A percentile compares a stretch with the other conserved stretches of the same genome.
Evolutionary conservation across 30 jellyfish, hydroid and myxozoan genomes (phyloP).

Genomic region (Pseudorhiza aurosa): DNA sequence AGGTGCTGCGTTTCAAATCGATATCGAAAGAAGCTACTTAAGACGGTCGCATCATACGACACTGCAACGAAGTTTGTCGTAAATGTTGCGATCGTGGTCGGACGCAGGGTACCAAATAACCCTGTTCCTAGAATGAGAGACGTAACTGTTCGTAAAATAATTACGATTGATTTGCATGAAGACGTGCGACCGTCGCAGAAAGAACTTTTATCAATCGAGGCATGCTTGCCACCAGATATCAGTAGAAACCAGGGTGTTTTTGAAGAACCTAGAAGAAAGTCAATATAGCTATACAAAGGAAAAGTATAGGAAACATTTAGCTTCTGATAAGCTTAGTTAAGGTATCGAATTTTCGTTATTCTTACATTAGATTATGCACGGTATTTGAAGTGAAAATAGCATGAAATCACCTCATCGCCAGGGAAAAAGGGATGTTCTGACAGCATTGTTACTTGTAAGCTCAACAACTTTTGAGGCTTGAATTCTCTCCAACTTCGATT

Average conservation of each 20-base stretch:
- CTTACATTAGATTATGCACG: too few species aligned
- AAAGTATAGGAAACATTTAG: background rate
- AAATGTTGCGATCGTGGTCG: slow-evolving; percentile 79
- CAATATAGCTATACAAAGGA: background rate
- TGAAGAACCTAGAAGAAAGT: slow-evolving; percentile 21
- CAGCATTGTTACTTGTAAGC: too few species aligned
- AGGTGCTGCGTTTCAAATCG: slow-evolving; percentile 54
- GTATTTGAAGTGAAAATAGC: too few species aligned
- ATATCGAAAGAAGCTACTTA: slow-evolving; percentile 43
- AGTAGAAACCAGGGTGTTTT: too few species aligned
- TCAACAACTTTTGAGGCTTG: too few species aligned
- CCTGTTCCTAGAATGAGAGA: slow-evolving; percentile 89
- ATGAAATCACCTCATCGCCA: too few species aligned
- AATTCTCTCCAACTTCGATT: too few species aligned
- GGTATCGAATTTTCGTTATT: too few species aligned
- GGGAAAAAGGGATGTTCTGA: too few species aligned
- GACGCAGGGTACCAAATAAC: slow-evolving; percentile 56
- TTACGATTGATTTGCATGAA: background rate
- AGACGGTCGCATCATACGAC: slow-evolving; percentile 45
- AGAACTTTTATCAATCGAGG: slow-evolving; percentile 9
- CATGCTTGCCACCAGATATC: slow-evolving; percentile 12
- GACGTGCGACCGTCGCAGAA: slow-evolving; percentile 10
- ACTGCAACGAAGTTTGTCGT: slow-evolving; percentile 74
- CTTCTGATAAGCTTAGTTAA: too few species aligned
- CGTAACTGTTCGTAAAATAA: slow-evolving; percentile 73